Conservation (phyloP, 1,140 invertebrate genomes). For the Pseudobourletiella spinata region DNA sequence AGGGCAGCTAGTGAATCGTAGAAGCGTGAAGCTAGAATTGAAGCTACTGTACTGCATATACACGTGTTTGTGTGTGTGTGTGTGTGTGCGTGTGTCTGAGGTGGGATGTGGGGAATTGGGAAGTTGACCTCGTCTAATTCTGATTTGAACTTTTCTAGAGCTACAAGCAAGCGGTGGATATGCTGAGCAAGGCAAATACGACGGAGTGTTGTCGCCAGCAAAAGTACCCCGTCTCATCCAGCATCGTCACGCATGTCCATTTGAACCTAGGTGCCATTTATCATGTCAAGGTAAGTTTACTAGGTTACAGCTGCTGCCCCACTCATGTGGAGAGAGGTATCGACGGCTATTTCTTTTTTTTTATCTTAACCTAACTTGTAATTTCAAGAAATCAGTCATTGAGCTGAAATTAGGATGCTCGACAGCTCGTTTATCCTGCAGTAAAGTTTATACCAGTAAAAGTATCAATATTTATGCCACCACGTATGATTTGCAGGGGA, state of each 20-base stretch:
- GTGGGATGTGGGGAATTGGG: background rate
- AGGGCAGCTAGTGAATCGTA: too few relatives aligned
- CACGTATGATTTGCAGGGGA: constrained; percentile 29
- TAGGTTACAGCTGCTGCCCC: background rate
- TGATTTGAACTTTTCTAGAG: constrained; percentile 34
- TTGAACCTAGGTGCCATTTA: constrained; percentile 35
- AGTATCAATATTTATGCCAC: constrained; percentile 9
- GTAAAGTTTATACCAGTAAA: too few relatives aligned
- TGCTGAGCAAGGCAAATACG: constrained; percentile 23
- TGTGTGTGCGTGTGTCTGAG: background rate
- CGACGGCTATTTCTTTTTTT: too few relatives aligned
- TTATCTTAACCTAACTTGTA: too few relatives aligned
- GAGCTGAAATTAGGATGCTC: too few relatives aligned
- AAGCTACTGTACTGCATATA: too few relatives aligned
- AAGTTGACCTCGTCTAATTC: background rate
- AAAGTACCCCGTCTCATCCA: constrained; percentile 15
- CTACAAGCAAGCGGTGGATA: constrained; percentile 29
- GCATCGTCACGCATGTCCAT: constrained; percentile 32
- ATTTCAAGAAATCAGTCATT: too few relatives aligned
- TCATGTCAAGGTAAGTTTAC: constrained; percentile 31
- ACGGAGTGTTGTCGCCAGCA: constrained; percentile 20
- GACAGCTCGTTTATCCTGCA: too few relatives aligned
- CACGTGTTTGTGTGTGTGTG: too few relatives aligned
- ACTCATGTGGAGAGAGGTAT: too few relatives aligned
- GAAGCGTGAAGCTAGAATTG: too few relatives aligned